phyloP scores from a whole-genome alignment of 1,140 invertebrate genomes.

The Dendroctonus valens region DNA sequence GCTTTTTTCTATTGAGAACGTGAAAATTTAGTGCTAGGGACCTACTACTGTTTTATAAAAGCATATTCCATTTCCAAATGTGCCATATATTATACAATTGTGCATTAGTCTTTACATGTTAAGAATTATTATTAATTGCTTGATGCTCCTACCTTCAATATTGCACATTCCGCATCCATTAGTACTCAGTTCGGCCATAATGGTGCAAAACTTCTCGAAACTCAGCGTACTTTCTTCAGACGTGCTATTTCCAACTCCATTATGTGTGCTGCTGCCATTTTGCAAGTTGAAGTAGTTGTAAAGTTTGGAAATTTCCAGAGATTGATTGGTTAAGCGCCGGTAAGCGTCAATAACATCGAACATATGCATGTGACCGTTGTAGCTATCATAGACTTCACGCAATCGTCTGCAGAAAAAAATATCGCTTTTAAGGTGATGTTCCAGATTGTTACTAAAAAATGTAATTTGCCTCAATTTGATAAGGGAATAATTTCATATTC shows the following conservation, averaged over 20 bases:
- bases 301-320: constrained; percentile 41
- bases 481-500: no score
- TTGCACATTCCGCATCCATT: constrained; percentile 42
- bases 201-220: constrained; percentile 59
- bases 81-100: neutral
- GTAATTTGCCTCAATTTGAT: constrained; percentile 7
- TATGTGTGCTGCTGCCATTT: constrained; percentile 21
- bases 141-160: constrained; percentile 42
- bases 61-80: neutral
- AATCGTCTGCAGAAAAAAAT: constrained; percentile 41
- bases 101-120: neutral
- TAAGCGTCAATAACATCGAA: constrained; percentile 44
- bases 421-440: constrained; percentile 6
- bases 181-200: constrained; percentile 57
- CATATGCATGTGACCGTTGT: constrained; percentile 43
- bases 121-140: neutral
- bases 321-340: constrained; percentile 44
- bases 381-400: constrained; percentile 46
- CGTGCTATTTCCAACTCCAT: constrained; percentile 5
- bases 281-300: constrained; percentile 41
- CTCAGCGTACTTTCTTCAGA: constrained; percentile 34
- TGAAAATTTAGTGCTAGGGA: no score
- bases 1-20: no score
- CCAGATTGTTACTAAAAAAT: neutral
- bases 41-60: neutral